A percentile compares a stretch with the other conserved stretches of the same genome.
Conservation (phyloP, 1,140 invertebrate species). For the Drosophila rufa region DNA sequence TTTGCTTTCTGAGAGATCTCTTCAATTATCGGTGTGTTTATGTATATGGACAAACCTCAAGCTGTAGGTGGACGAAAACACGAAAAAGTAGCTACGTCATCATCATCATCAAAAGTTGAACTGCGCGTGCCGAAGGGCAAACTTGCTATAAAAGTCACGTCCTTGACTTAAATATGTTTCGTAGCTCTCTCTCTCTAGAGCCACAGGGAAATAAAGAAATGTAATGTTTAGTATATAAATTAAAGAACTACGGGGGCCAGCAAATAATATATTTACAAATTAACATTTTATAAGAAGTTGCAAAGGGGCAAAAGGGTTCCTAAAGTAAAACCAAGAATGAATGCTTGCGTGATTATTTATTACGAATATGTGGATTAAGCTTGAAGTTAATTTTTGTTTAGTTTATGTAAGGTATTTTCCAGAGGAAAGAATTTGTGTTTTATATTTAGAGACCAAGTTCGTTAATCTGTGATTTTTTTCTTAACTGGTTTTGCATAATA, state of each 20-base stretch:
- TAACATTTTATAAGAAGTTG: constrained; percentile 27
- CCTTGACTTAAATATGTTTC: constrained; percentile 72
- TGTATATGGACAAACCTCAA: constrained; percentile 22
- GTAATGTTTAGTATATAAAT: constrained; percentile 10
- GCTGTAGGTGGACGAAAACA: constrained; percentile 20
- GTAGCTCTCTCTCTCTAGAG: constrained; percentile 18
- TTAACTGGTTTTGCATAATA: no score
- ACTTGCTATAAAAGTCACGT: constrained; percentile 78
- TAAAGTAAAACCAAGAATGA: no score
- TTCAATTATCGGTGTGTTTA: constrained; percentile 31
- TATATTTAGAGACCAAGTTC: neutral
- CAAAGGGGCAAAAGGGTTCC: constrained; percentile 1
- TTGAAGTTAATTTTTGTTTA: neutral
- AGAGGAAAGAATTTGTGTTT: neutral
- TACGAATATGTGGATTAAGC: neutral
- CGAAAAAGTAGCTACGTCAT: constrained; percentile 34
- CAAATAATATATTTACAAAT: constrained; percentile 25
- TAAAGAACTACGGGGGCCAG: constrained; percentile 6
- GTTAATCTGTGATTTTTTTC: no score
- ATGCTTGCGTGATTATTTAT: neutral
- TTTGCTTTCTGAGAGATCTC: neutral
- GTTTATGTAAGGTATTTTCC: neutral
- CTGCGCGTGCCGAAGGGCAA: constrained; percentile 68
- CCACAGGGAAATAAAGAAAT: constrained; percentile 31
- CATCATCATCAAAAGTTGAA: constrained; percentile 31